Evolutionary conservation across 2,888 invertebrate genomes (phyloP).

Genomic region (Nymphalis urticae): DNA sequence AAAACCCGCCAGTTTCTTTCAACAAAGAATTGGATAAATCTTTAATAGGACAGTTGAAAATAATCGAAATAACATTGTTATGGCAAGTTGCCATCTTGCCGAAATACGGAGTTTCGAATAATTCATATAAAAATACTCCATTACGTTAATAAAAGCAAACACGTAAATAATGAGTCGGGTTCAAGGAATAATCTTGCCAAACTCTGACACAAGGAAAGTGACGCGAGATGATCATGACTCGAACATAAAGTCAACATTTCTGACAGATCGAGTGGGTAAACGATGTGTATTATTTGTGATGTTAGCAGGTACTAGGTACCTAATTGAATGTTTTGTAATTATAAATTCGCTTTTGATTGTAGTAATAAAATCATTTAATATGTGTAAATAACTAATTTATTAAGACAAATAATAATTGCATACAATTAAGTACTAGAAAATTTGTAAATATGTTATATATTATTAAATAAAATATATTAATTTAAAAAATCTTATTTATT

Average conservation of each 20-base stretch:
- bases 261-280: not conserved
- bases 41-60: conserved; percentile 25
- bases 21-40: conserved; percentile 67
- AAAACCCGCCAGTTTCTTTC: conserved; percentile 67
- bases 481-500: no score
- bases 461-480: no score
- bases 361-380: not conserved
- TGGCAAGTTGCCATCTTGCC: conserved; percentile 74
- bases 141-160: conserved; percentile 53
- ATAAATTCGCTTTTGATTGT: not conserved
- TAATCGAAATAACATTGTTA: conserved; percentile 43
- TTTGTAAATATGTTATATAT: not conserved
- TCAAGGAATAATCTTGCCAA: conserved; percentile 49
- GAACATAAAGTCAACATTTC: not conserved
- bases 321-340: not conserved
- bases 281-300: not conserved
- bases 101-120: conserved; percentile 60
- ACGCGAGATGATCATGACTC: not conserved
- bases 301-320: not conserved
- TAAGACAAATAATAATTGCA: no score
- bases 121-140: conserved; percentile 69
- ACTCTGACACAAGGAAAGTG: conserved; percentile 21
- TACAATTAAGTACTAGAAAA: no score
- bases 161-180: conserved; percentile 56
- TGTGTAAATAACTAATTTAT: not conserved